These are phyloP conservation scores for Danio rerio DNA, from an alignment of 2,113 vertebrate species.

Conservation along the genomic window GRCz12tu NC_133182.1:23612001-23612500, in stretches of 20 bases:
- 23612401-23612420: conserved; percentile 1
- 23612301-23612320: neutral
- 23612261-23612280: neutral
- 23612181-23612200: neutral
- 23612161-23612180: neutral
- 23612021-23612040: too few relatives aligned
- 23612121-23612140: neutral
- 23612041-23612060: too few relatives aligned
- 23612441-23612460: neutral
- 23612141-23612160: neutral
- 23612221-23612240: neutral
- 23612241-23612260: neutral
- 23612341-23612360: conserved; percentile 1
- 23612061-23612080: too few relatives aligned
- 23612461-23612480: neutral
- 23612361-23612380: neutral
- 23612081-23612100: too few relatives aligned
- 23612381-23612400: neutral
- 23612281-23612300: neutral
- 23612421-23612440: neutral
- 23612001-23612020: too few relatives aligned
- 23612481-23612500: conserved; percentile 31
- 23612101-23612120: too few relatives aligned
- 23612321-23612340: neutral
- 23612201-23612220: neutral